phyloP scores from a whole-genome alignment of 2,113 vertebrate genomes.

The Passer montanus region DNA sequence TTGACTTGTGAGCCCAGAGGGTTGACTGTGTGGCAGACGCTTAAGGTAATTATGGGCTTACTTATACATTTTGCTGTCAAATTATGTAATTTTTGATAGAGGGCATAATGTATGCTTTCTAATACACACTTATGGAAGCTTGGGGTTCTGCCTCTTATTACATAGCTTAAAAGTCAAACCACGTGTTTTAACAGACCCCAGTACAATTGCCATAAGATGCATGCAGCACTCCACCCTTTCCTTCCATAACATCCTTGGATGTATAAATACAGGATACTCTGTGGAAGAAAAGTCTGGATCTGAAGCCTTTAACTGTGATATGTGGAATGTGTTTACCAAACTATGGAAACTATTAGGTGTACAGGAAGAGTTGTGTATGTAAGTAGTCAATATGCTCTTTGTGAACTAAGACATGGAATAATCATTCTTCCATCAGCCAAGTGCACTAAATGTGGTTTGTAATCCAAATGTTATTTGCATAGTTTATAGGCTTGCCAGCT shows the following conservation, averaged over 20 bases:
- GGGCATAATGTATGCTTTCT: constrained; percentile 56
- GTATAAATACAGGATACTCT: background rate
- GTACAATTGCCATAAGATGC: background rate
- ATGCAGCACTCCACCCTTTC: background rate
- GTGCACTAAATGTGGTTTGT: background rate
- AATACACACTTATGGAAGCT: background rate
- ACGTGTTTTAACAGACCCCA: background rate
- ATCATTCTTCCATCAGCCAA: constrained; percentile 29
- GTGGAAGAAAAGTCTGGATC: background rate
- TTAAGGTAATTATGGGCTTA: constrained; percentile 58
- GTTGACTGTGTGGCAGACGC: constrained; percentile 43
- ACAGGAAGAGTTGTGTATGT: background rate
- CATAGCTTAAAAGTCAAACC: constrained; percentile 12
- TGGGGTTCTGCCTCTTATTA: background rate
- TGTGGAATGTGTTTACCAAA: background rate
- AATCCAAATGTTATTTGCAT: background rate
- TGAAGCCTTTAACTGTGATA: background rate
- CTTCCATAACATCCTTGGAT: background rate
- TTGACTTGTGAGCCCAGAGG: constrained; percentile 48
- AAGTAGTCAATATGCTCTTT: background rate
- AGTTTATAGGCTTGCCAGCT: background rate
- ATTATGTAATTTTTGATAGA: background rate
- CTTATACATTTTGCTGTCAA: constrained; percentile 55
- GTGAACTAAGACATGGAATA: constrained; percentile 8
- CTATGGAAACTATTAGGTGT: background rate